phyloP scores from a whole-genome alignment of 2,888 invertebrate genomes.

The Aphidoletes aphidimyza region DNA sequence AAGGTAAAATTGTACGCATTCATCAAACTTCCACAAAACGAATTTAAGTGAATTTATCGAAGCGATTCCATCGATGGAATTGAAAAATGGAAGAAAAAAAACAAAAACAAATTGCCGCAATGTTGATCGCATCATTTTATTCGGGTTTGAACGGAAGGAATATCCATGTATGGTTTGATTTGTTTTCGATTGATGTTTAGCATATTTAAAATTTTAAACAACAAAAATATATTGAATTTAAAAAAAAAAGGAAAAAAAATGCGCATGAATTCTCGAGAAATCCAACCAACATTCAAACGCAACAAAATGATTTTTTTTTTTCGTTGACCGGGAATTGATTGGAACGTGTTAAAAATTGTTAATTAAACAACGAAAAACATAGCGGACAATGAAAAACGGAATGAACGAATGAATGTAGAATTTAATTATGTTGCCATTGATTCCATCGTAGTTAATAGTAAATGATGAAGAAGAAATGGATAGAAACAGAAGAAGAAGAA shows the following conservation, averaged over 20 bases:
- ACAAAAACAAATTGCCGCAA: background rate
- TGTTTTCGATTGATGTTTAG: background rate
- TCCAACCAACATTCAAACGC: background rate
- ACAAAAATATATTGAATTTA: too few relatives aligned
- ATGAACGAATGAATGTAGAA: background rate
- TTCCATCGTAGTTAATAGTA: too few relatives aligned
- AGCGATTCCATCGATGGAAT: too few relatives aligned
- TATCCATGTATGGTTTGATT: conserved; percentile 37
- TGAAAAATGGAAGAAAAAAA: too few relatives aligned
- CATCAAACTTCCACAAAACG: too few relatives aligned
- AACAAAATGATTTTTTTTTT: background rate
- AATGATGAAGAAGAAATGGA: too few relatives aligned
- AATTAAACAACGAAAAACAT: background rate
- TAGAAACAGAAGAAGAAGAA: background rate
- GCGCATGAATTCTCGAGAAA: conserved; percentile 11
- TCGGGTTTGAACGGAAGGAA: conserved; percentile 20
- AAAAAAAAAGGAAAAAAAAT: background rate
- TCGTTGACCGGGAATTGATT: conserved; percentile 38
- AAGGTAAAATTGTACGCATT: too few relatives aligned
- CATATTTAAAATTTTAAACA: conserved; percentile 18
- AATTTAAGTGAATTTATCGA: too few relatives aligned
- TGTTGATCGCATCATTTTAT: background rate
- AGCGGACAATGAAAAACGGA: background rate
- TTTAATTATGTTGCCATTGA: background rate
- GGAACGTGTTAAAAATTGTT: conserved; percentile 13